A percentile compares a stretch with the other conserved stretches of the same genome.
These are phyloP conservation scores for Pseudopodoces humilis DNA, from an alignment of 2,113 vertebrate genomes.

Conservation along the genomic window DNA sequence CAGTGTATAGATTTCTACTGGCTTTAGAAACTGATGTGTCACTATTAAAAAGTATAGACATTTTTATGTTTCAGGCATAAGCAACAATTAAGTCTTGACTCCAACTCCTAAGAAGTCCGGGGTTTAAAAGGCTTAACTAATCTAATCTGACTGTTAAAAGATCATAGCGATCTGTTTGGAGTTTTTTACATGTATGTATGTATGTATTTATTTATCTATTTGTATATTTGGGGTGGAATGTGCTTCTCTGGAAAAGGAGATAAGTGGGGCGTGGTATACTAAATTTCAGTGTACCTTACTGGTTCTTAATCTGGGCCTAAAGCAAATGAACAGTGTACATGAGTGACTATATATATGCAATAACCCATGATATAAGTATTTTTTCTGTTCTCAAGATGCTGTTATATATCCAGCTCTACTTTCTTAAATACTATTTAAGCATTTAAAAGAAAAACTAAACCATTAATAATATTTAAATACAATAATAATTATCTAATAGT, in stretches of 20 bases:
- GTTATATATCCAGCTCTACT: background rate
- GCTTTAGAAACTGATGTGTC: background rate
- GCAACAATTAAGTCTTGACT: background rate
- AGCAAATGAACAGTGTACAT: background rate
- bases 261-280: background rate
- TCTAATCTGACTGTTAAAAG: background rate
- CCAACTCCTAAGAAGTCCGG: constrained; percentile 19
- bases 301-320: background rate
- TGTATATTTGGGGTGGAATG: constrained; percentile 17
- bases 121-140: constrained; percentile 8
- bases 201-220: background rate
- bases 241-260: constrained; percentile 34
- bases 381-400: background rate
- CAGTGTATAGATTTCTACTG: background rate
- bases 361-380: background rate
- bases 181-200: background rate
- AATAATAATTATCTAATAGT: background rate
- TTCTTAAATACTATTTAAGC: background rate
- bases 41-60: background rate
- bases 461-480: background rate
- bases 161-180: background rate
- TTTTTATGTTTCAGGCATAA: background rate
- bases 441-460: background rate
- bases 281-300: background rate
- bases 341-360: background rate